These are phyloP conservation scores for Agrotis puta DNA, from an alignment of 2,888 invertebrate genomes.

Conservation along the genomic window DNA sequence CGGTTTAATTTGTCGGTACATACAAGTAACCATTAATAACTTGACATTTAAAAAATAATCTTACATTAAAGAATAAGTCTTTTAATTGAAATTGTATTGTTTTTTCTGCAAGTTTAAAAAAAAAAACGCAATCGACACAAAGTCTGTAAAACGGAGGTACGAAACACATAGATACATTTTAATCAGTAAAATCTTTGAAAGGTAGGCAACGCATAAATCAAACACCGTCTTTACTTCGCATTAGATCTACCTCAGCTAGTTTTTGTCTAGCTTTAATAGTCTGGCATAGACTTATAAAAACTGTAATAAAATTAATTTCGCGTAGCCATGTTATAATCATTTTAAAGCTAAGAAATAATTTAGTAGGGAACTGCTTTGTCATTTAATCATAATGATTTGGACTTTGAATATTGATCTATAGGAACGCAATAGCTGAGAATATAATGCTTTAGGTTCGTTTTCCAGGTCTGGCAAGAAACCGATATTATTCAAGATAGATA, in stretches of 20 bases:
- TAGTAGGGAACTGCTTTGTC: not conserved
- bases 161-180: not conserved
- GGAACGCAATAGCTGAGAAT: not conserved
- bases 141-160: too few relatives aligned
- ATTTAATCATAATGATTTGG: not conserved
- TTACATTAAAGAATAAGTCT: too few relatives aligned
- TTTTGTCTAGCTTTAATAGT: slow-evolving; percentile 40
- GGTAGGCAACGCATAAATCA: slow-evolving; percentile 24
- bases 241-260: slow-evolving; percentile 5
- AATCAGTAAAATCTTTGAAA: not conserved
- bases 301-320: slow-evolving; percentile 3
- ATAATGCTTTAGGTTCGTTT: not conserved
- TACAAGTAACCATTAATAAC: not conserved
- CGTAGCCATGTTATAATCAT: slow-evolving; percentile 9
- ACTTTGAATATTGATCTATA: too few relatives aligned
- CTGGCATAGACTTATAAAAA: slow-evolving; percentile 31
- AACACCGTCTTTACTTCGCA: slow-evolving; percentile 20
- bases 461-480: not conserved
- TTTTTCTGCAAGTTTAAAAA: too few relatives aligned
- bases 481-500: too few relatives aligned
- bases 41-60: too few relatives aligned
- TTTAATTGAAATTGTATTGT: too few relatives aligned
- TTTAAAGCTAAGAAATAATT: slow-evolving; percentile 5
- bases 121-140: not conserved
- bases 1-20: not conserved